Conservation (phyloP, 2,888 invertebrate genomes). For the Mythimna impura region DNA sequence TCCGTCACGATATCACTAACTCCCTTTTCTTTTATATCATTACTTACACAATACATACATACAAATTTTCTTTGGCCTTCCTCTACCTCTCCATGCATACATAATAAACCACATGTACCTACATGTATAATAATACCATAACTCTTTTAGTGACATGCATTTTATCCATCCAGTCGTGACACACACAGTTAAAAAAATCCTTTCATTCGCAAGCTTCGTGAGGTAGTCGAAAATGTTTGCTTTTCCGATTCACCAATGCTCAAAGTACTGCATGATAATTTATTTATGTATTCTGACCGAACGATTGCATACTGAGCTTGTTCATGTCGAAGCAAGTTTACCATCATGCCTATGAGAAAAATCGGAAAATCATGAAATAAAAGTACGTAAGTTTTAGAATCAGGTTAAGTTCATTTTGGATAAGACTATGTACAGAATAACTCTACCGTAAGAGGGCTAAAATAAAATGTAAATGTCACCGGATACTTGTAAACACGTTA, state of each 20-base stretch:
- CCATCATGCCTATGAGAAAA: conserved; percentile 18
- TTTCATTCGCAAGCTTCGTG: conserved; percentile 1
- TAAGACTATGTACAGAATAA: not conserved
- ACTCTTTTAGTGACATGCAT: no score
- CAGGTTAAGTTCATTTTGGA: not conserved
- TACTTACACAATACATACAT: no score
- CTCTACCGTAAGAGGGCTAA: not conserved
- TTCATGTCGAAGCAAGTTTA: conserved; percentile 32
- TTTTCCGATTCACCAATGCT: conserved; percentile 21
- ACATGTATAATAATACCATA: no score
- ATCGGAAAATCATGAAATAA: not conserved
- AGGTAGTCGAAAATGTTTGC: conserved; percentile 22
- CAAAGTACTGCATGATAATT: conserved; percentile 54
- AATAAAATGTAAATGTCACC: not conserved
- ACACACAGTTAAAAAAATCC: not conserved
- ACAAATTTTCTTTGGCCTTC: no score
- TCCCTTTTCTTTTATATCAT: no score
- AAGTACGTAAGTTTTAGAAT: conserved; percentile 8
- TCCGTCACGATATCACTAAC: no score
- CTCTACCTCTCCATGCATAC: no score
- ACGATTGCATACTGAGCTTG: conserved; percentile 43
- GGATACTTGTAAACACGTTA: no score
- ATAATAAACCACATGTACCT: no score
- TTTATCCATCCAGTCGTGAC: not conserved
- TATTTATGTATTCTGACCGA: conserved; percentile 64